Percentiles rank a stretch among this genome's conserved stretches.
These are phyloP conservation scores for Triops longicaudatus DNA, from an alignment of 1,140 invertebrate species.

Conservation along the genomic window DNA sequence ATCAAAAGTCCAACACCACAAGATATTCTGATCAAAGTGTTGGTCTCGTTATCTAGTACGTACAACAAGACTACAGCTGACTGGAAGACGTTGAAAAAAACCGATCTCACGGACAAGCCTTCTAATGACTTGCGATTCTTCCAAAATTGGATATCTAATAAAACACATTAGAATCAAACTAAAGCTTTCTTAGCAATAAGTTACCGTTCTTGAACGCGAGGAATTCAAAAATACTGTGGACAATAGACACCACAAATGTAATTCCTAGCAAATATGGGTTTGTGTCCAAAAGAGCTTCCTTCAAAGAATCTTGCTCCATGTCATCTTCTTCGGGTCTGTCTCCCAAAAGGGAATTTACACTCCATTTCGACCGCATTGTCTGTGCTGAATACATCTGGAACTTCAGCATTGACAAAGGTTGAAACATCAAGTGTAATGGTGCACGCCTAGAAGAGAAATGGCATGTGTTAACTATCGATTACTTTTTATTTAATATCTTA, in stretches of 20 bases:
- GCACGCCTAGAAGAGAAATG: conserved; percentile 40
- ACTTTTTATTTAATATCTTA: conserved; percentile 37
- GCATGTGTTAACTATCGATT: too few species aligned
- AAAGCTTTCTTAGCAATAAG: neutral
- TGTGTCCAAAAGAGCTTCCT: conserved; percentile 93
- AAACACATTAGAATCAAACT: conserved; percentile 33
- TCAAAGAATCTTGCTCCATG: conserved; percentile 92
- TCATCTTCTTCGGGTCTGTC: conserved; percentile 65
- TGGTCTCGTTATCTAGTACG: conserved; percentile 97
- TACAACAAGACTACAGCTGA: conserved; percentile 90
- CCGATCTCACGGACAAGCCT: conserved; percentile 92
- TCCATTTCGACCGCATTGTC: conserved; percentile 74
- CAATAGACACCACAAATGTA: conserved; percentile 84
- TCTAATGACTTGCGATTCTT: conserved; percentile 93
- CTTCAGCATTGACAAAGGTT: conserved; percentile 89
- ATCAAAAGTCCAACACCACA: conserved; percentile 91
- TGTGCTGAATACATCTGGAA: conserved; percentile 95
- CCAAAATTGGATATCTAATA: conserved; percentile 97
- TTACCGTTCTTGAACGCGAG: conserved; percentile 97
- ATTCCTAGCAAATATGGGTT: conserved; percentile 89
- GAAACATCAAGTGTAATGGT: conserved; percentile 71
- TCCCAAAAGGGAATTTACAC: conserved; percentile 43
- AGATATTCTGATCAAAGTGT: conserved; percentile 85
- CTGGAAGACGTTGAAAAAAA: conserved; percentile 99
- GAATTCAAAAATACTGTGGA: conserved; percentile 97